Percentiles rank a stretch among this genome's conserved stretches.
These are phyloP conservation scores for Brachyhypopomus occidentalis DNA, from an alignment of 2,113 vertebrate genomes.

Conservation along the genomic window DNA sequence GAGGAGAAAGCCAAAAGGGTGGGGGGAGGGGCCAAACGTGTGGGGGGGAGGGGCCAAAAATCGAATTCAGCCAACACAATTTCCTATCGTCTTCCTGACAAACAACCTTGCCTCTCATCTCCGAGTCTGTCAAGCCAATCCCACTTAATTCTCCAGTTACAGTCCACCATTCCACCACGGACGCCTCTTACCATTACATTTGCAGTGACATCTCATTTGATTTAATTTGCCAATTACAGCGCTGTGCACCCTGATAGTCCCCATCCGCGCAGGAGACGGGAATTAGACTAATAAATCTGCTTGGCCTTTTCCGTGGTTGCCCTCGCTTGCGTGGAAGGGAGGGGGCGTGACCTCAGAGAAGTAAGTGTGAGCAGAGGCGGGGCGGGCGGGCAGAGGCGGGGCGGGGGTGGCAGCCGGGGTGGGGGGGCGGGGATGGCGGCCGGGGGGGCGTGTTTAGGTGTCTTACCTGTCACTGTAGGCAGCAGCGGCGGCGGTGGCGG, in stretches of 20 bases:
- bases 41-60: conserved; percentile 22
- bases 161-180: conserved; percentile 48
- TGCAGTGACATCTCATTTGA: conserved; percentile 63
- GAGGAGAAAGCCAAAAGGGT: not conserved
- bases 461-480: conserved; percentile 99
- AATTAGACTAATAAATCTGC: conserved; percentile 63
- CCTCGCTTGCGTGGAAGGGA: conserved; percentile 50
- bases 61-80: conserved; percentile 28
- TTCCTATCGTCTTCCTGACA: conserved; percentile 42
- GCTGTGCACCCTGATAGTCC: conserved; percentile 10
- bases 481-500: conserved; percentile 91
- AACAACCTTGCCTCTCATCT: conserved; percentile 50
- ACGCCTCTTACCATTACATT: conserved; percentile 58
- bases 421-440: too few species aligned
- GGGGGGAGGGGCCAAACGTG: too few species aligned
- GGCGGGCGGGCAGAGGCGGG: conserved; percentile 22
- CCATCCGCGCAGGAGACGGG: conserved; percentile 49
- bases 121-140: conserved; percentile 54
- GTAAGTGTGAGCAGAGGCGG: conserved; percentile 29
- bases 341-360: conserved; percentile 53
- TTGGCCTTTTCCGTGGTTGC: conserved; percentile 48
- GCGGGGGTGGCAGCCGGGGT: not conserved
- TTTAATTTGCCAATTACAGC: conserved; percentile 65
- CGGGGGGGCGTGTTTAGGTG: not conserved
- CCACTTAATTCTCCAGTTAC: conserved; percentile 57